Percentiles rank a stretch among this genome's conserved stretches.
phyloP scores from a whole-genome alignment of 2,113 vertebrate species.

The Campylorhamphus procurvoides region DNA sequence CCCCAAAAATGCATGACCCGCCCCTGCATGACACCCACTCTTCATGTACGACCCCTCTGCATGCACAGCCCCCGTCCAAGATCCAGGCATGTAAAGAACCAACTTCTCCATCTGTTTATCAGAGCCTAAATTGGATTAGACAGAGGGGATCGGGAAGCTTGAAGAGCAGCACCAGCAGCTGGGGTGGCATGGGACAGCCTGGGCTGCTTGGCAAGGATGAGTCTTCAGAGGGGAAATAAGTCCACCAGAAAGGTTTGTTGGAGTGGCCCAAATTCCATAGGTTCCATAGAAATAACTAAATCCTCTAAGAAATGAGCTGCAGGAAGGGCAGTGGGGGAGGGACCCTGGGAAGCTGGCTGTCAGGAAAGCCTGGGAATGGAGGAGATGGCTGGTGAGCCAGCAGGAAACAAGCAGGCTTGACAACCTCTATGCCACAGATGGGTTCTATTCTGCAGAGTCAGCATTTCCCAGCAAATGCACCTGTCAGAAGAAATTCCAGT shows the following conservation, averaged over 20 bases:
- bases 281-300: neutral
- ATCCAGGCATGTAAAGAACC: neutral
- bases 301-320: neutral
- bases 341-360: neutral
- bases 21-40: neutral
- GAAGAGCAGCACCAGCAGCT: neutral
- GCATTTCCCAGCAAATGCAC: neutral
- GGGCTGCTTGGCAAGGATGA: neutral
- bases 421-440: slow-evolving; percentile 6
- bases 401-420: slow-evolving; percentile 17
- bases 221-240: neutral
- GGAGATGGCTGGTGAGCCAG: neutral
- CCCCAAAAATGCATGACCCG: neutral
- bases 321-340: neutral
- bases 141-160: neutral
- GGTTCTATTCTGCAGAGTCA: slow-evolving; percentile 22
- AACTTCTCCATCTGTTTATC: neutral
- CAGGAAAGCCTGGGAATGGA: neutral
- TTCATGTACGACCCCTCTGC: neutral
- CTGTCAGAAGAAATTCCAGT: slow-evolving; percentile 37
- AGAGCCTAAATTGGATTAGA: neutral
- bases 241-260: neutral
- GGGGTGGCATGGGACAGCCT: neutral
- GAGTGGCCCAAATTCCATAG: neutral
- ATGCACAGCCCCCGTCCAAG: neutral